Evolutionary conservation across 2,797 vertebrate genomes (phyloP).

Genomic region (Platyrinchus mystaceus): DNA sequence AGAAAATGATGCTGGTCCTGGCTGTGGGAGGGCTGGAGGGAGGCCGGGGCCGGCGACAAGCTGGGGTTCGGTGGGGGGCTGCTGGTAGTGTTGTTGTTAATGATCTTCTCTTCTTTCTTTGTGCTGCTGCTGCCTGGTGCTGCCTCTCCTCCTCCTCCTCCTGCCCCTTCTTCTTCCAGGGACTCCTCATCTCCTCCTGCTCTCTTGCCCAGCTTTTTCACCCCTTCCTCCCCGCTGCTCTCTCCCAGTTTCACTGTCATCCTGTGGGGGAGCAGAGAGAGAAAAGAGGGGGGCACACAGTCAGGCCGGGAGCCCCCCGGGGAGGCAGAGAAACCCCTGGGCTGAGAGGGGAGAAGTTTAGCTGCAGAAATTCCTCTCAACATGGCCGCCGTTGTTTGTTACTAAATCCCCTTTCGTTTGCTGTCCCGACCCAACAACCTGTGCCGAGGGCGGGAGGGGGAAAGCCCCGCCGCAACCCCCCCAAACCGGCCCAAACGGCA

Average conservation of each 20-base stretch:
- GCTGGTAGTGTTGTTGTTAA: conserved; percentile 35
- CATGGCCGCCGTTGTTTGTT: conserved; percentile 99
- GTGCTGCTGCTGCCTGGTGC: conserved; percentile 81
- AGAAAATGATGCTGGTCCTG: conserved; percentile 99
- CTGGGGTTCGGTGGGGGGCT: conserved; percentile 80
- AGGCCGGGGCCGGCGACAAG: conserved; percentile 72
- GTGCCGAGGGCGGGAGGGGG: conserved; percentile 27
- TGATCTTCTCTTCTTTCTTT: conserved; percentile 87
- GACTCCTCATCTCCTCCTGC: conserved; percentile 87
- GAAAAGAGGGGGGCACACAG: conserved; percentile 60
- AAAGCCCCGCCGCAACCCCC: conserved; percentile 45
- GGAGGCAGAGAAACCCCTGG: conserved; percentile 54
- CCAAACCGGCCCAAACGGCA: background rate
- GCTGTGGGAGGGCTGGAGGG: conserved; percentile 78
- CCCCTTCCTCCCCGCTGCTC: conserved; percentile 86
- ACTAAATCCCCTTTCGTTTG: conserved; percentile 89
- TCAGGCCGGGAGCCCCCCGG: conserved; percentile 41
- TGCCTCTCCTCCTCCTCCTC: conserved; percentile 86
- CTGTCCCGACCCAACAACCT: conserved; percentile 90
- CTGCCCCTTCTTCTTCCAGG: conserved; percentile 83
- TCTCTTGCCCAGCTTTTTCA: conserved; percentile 90
- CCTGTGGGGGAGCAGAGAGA: conserved; percentile 80
- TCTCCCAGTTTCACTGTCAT: conserved; percentile 97
- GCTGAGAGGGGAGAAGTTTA: conserved; percentile 68
- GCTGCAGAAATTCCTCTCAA: conserved; percentile 87